phyloP scores from a whole-genome alignment of 2,888 invertebrate genomes.

The Rhingia campestris region DNA sequence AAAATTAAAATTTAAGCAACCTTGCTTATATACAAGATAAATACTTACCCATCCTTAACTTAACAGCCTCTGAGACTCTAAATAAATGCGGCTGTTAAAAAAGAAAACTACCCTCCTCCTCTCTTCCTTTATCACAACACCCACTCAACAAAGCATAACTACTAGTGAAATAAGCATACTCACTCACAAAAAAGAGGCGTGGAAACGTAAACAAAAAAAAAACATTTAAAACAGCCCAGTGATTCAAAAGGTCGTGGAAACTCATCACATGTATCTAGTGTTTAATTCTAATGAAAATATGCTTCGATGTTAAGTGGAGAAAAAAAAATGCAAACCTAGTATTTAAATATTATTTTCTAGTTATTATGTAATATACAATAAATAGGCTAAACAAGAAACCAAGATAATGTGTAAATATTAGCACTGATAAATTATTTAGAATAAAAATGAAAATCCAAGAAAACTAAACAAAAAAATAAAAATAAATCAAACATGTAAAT shows the following conservation, averaged over 20 bases:
- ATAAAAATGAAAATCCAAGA: constrained; percentile 45
- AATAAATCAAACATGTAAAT: constrained; percentile 26
- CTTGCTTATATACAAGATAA: too few species aligned
- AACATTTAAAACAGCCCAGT: constrained; percentile 53
- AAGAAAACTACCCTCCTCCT: constrained; percentile 20
- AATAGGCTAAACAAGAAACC: constrained; percentile 58
- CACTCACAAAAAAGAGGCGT: constrained; percentile 1
- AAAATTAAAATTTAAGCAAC: too few species aligned
- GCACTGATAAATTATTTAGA: constrained; percentile 74
- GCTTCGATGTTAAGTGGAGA: constrained; percentile 56
- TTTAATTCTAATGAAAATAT: constrained; percentile 36
- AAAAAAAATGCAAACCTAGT: constrained; percentile 52
- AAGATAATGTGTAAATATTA: constrained; percentile 70
- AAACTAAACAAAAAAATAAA: too few species aligned
- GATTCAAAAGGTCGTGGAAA: constrained; percentile 48
- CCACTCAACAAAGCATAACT: constrained; percentile 35
- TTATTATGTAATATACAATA: constrained; percentile 70
- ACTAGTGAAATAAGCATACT: constrained; percentile 62
- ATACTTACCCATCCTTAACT: too few species aligned
- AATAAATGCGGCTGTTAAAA: not conserved
- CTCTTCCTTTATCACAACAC: constrained; percentile 9
- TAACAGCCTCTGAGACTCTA: too few species aligned
- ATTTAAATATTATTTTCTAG: constrained; percentile 65
- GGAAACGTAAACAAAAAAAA: not conserved
- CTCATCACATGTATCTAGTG: constrained; percentile 67